phyloP scores from a whole-genome alignment of 1,140 invertebrate genomes.

The Meloidogyne hapla region DNA sequence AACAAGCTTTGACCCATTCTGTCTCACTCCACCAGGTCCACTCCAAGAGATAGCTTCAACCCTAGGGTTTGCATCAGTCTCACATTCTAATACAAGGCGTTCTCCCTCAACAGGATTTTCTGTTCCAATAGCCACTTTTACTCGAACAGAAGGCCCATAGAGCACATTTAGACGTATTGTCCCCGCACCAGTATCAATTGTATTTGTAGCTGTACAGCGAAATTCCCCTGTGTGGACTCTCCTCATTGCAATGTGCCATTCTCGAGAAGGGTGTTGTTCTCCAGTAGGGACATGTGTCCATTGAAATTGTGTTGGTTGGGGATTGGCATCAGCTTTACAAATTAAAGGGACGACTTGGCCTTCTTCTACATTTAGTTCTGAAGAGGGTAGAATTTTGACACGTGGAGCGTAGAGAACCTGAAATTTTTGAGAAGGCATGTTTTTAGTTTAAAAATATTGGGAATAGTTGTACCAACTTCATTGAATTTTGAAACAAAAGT shows the following conservation, averaged over 20 bases:
- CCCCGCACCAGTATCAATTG: slow-evolving; percentile 31
- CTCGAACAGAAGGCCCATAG: slow-evolving; percentile 34
- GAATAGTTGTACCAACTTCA: no score
- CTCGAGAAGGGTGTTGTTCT: slow-evolving; percentile 15
- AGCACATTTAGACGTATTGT: slow-evolving; percentile 41
- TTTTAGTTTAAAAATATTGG: no score
- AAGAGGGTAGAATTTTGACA: slow-evolving; percentile 30
- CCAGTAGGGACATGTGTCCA: slow-evolving; percentile 43
- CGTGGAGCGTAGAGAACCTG: slow-evolving; percentile 41
- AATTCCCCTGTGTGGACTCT: slow-evolving; percentile 35
- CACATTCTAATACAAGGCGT: slow-evolving; percentile 44
- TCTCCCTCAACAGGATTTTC: slow-evolving; percentile 47
- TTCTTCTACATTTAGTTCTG: slow-evolving; percentile 43
- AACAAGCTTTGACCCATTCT: slow-evolving; percentile 31
- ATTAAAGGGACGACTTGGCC: slow-evolving; percentile 32
- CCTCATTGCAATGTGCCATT: slow-evolving; percentile 38
- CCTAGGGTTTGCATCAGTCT: slow-evolving; percentile 40
- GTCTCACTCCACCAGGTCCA: slow-evolving; percentile 43
- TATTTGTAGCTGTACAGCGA: slow-evolving; percentile 40
- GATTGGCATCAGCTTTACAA: slow-evolving; percentile 44
- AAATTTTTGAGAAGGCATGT: neutral
- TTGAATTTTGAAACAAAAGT: no score
- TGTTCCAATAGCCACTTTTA: slow-evolving; percentile 17
- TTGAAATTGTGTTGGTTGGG: slow-evolving; percentile 35
- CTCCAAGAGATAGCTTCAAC: slow-evolving; percentile 41